phyloP scores from a whole-genome alignment of 1,140 invertebrate genomes.

The Onthophagus taurus region DNA sequence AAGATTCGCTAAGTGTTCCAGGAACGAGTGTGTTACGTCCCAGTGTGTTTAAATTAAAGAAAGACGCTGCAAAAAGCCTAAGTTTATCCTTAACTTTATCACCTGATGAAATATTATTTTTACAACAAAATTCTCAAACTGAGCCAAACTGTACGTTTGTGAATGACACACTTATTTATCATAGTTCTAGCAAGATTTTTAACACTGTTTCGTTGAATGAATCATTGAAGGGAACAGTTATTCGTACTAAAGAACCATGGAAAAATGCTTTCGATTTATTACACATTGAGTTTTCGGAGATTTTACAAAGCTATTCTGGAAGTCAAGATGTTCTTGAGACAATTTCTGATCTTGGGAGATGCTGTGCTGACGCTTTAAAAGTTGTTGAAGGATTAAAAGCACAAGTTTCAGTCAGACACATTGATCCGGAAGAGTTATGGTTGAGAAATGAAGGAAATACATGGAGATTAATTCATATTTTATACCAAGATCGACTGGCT shows the following conservation, averaged over 20 bases:
- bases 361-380: conserved; percentile 43
- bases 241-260: conserved; percentile 41
- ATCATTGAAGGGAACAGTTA: conserved; percentile 39
- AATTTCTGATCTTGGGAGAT: conserved; percentile 46
- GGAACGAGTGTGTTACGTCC: conserved; percentile 25
- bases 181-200: background rate
- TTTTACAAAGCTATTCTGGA: conserved; percentile 43
- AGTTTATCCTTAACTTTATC: conserved; percentile 28
- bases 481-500: conserved; percentile 67
- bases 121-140: background rate
- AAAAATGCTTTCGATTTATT: conserved; percentile 42
- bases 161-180: background rate
- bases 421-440: conserved; percentile 45
- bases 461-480: conserved; percentile 70
- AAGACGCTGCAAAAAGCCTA: conserved; percentile 8
- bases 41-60: conserved; percentile 8
- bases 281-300: conserved; percentile 49
- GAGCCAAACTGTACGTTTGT: background rate
- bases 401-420: conserved; percentile 34
- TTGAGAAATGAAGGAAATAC: conserved; percentile 75
- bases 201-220: conserved; percentile 21
- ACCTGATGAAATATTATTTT: conserved; percentile 27
- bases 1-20: conserved; percentile 28
- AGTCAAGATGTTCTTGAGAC: conserved; percentile 47
- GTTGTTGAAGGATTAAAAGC: conserved; percentile 40